phyloP scores from a whole-genome alignment of 1,140 invertebrate species.

The Proales similis region DNA sequence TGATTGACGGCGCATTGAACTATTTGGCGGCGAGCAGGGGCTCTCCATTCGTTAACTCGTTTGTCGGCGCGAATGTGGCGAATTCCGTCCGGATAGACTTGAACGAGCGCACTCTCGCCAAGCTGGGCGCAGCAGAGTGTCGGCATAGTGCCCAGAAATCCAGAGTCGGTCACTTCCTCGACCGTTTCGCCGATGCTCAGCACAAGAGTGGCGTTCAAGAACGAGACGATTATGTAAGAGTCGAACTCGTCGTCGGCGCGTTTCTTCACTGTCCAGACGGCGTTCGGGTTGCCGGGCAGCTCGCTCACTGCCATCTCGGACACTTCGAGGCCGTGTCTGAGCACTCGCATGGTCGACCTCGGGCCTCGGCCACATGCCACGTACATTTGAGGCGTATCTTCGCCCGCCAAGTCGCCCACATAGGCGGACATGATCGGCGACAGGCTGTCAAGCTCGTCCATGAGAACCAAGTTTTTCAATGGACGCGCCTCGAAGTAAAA shows the following conservation, averaged over 20 bases:
- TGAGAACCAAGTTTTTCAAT: constrained; percentile 87
- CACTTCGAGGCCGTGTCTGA: constrained; percentile 87
- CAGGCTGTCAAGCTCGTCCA: constrained; percentile 94
- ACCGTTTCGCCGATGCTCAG: constrained; percentile 98
- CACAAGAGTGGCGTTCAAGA: constrained; percentile 97
- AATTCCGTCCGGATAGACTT: constrained; percentile 97
- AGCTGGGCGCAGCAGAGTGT: constrained; percentile 91
- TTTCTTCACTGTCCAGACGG: constrained; percentile 97
- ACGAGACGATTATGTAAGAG: constrained; percentile 99
- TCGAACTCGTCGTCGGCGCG: constrained; percentile 83
- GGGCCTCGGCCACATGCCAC: constrained; percentile 89
- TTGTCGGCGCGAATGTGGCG: constrained; percentile 94
- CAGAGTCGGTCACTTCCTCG: constrained; percentile 98
- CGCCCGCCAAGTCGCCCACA: constrained; percentile 69
- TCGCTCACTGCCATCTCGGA: constrained; percentile 99
- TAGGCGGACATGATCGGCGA: constrained; percentile 82
- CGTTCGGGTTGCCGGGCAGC: constrained; percentile 95
- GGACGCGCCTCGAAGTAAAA: constrained; percentile 95
- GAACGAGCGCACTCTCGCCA: constrained; percentile 92
- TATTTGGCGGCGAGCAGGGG: constrained; percentile 90
- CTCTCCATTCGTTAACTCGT: constrained; percentile 97
- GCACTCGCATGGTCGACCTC: constrained; percentile 78
- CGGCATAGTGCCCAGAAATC: constrained; percentile 94
- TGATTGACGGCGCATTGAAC: constrained; percentile 97
- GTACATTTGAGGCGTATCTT: constrained; percentile 97